These are phyloP conservation scores for Drosophila formosana DNA, from an alignment of 2,888 invertebrate genomes.

Conservation along the genomic window DNA sequence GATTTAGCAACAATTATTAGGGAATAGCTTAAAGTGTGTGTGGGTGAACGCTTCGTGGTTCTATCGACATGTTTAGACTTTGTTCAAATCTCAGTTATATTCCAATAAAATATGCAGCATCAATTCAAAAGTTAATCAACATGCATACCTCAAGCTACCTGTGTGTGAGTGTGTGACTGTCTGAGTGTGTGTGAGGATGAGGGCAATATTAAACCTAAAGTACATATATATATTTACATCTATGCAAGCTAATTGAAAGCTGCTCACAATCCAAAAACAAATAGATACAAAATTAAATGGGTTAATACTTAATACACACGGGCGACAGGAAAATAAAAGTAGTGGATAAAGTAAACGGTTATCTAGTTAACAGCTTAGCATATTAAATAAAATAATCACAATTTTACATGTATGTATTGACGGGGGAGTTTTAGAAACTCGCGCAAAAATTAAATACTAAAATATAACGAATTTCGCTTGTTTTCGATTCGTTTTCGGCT, in stretches of 20 bases:
- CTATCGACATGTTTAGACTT: conserved; percentile 75
- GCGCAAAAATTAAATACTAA: conserved; percentile 54
- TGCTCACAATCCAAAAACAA: background rate
- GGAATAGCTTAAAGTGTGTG: conserved; percentile 39
- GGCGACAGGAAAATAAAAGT: conserved; percentile 4
- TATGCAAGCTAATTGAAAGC: conserved; percentile 7
- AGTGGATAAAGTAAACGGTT: conserved; percentile 16
- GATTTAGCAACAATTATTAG: conserved; percentile 45
- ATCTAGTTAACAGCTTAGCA: conserved; percentile 56
- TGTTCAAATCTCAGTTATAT: conserved; percentile 54
- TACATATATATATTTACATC: conserved; percentile 23
- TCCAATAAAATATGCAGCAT: conserved; percentile 34
- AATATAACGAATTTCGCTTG: conserved; percentile 31
- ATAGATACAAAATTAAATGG: conserved; percentile 1
- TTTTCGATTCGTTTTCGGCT: conserved; percentile 21
- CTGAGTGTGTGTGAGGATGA: conserved; percentile 5
- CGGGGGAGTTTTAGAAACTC: conserved; percentile 67
- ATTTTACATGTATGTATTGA: conserved; percentile 51
- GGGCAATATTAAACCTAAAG: conserved; percentile 17
- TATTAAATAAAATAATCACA: conserved; percentile 73
- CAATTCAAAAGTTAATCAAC: conserved; percentile 41
- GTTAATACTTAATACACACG: conserved; percentile 30
- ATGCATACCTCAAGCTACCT: conserved; percentile 40
- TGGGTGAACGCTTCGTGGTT: conserved; percentile 70
- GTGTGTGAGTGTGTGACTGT: conserved; percentile 2